These are phyloP conservation scores for Zosterops lateralis DNA, from an alignment of 2,113 vertebrate genomes.

Conservation along the genomic window DNA sequence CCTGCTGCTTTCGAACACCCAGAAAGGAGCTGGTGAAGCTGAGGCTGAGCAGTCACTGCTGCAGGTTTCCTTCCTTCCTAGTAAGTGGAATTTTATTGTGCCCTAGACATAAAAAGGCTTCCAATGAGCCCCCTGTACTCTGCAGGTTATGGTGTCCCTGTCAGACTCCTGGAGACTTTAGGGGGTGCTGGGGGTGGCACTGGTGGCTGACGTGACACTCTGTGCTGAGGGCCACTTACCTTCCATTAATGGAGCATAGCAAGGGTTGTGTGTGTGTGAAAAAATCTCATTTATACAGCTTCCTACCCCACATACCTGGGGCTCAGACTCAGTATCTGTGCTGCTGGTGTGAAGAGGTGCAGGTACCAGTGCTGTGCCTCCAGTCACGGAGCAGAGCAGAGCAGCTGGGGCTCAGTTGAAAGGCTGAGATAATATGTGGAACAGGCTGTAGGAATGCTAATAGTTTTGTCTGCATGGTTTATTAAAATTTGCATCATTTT, in stretches of 20 bases:
- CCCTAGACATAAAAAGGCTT: background rate
- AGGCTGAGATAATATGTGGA: background rate
- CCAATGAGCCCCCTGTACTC: background rate
- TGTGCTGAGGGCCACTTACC: background rate
- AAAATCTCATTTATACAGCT: background rate
- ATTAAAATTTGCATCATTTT: slow-evolving; percentile 22
- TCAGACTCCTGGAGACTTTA: background rate
- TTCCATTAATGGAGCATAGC: background rate
- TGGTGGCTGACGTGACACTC: background rate
- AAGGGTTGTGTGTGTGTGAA: accelerated
- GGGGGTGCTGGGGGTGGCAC: background rate
- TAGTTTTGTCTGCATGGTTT: slow-evolving; percentile 5
- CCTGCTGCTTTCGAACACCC: background rate
- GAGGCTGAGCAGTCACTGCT: background rate
- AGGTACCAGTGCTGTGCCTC: background rate
- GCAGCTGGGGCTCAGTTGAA: background rate
- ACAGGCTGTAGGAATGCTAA: background rate
- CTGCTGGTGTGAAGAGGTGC: background rate
- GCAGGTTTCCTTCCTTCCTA: background rate
- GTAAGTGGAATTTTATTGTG: background rate
- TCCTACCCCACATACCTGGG: background rate
- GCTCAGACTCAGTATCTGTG: background rate
- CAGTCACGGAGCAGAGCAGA: background rate
- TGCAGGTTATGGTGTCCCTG: background rate
- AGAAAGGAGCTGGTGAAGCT: background rate